A percentile compares a stretch with the other conserved stretches of the same genome.
phyloP scores from a whole-genome alignment of 2,888 invertebrate species.

The Trachelus iudaicus region DNA sequence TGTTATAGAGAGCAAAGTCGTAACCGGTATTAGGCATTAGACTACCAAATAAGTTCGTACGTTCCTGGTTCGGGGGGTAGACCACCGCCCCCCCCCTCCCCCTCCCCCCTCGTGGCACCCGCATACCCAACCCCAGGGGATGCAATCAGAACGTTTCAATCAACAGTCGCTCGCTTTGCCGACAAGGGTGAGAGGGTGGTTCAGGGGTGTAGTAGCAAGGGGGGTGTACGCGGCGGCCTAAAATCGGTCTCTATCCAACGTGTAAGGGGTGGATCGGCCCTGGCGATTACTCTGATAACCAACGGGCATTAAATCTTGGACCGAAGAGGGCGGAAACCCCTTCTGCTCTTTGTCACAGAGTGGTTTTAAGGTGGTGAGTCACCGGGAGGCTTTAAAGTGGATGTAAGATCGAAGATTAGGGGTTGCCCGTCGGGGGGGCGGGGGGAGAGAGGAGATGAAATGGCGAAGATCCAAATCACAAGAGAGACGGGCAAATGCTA shows the following conservation, averaged over 20 bases:
- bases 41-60: slow-evolving; percentile 65
- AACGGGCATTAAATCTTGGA: slow-evolving; percentile 61
- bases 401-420: slow-evolving; percentile 12
- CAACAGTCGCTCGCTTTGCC: slow-evolving; percentile 53
- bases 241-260: slow-evolving; percentile 25
- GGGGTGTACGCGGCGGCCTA: slow-evolving; percentile 20
- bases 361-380: slow-evolving; percentile 53
- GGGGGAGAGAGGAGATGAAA: not conserved
- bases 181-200: slow-evolving; percentile 26
- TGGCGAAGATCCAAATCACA: not conserved
- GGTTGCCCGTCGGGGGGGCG: not conserved
- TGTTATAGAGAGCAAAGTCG: not conserved
- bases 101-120: slow-evolving; percentile 40
- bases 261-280: slow-evolving; percentile 38
- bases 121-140: slow-evolving; percentile 60
- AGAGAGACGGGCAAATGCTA: not conserved
- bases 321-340: slow-evolving; percentile 55
- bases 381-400: slow-evolving; percentile 47
- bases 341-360: slow-evolving; percentile 38
- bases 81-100: slow-evolving; percentile 11
- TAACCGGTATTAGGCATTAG: slow-evolving; percentile 58
- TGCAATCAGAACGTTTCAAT: slow-evolving; percentile 67
- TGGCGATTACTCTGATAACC: slow-evolving; percentile 60
- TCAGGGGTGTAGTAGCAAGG: slow-evolving; percentile 12
- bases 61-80: slow-evolving; percentile 32